Conservation (phyloP, 2,113 vertebrate genomes). For the Oriolus oriolus region DNA sequence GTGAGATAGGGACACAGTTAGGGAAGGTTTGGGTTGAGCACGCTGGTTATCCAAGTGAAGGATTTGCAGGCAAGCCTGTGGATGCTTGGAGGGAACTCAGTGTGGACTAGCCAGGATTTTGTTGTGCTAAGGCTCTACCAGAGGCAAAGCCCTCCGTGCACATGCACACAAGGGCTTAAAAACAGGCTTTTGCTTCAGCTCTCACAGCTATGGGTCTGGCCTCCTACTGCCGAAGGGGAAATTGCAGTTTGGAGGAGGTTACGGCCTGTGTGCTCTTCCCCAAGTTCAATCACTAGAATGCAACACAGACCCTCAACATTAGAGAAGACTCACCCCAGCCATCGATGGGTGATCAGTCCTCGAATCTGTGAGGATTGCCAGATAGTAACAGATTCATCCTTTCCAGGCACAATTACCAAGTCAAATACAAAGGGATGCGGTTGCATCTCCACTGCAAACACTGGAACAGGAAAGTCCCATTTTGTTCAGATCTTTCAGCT, state of each 20-base stretch:
- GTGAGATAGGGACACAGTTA: neutral
- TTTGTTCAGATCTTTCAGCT: neutral
- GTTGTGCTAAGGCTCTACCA: neutral
- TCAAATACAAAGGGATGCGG: neutral
- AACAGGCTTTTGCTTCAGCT: neutral
- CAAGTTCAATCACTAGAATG: neutral
- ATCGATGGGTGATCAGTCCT: neutral
- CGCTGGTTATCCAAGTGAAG: neutral
- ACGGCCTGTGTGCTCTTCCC: neutral
- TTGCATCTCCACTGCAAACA: neutral
- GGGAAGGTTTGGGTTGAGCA: neutral
- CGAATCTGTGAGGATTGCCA: fast-evolving
- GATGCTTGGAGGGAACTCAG: neutral
- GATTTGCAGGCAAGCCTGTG: neutral
- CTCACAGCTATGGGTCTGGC: fast-evolving
- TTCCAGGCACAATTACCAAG: neutral
- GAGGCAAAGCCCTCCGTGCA: neutral
- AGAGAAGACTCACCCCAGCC: neutral
- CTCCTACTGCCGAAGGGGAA: neutral
- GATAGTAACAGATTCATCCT: neutral
- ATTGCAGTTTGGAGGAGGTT: neutral
- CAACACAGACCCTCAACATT: neutral
- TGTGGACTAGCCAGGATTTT: neutral
- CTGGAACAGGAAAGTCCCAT: neutral
- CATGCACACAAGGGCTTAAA: neutral